These are phyloP conservation scores for Urocynchramus pylzowi DNA, from an alignment of 2,113 vertebrate species.

Conservation along the genomic window DNA sequence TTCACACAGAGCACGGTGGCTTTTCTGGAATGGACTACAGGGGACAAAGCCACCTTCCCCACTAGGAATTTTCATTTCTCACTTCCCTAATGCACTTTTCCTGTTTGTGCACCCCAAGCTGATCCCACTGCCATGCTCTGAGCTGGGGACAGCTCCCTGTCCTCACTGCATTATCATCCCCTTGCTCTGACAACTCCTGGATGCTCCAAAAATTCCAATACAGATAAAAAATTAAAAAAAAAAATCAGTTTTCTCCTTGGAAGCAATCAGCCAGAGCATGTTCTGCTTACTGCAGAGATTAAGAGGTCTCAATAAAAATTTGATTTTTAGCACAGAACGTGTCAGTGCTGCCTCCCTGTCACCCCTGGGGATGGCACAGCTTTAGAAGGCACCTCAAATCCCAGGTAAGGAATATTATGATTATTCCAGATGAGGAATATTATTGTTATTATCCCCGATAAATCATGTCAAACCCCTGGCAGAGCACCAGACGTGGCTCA, in stretches of 20 bases:
- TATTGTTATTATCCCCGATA: background rate
- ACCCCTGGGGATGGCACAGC: background rate
- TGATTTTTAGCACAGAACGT: background rate
- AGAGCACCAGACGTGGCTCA: background rate
- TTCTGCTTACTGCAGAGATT: conserved; percentile 12
- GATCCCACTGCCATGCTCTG: background rate
- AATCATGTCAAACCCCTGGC: background rate
- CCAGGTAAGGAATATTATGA: accelerated
- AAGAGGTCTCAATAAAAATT: background rate
- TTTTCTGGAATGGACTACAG: background rate
- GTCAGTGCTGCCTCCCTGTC: background rate
- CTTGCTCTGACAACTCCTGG: background rate
- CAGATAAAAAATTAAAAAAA: background rate
- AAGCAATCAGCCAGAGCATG: background rate
- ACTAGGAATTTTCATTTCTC: background rate
- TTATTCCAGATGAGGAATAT: background rate
- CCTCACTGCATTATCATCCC: background rate
- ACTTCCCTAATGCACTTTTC: background rate
- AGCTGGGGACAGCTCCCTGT: background rate
- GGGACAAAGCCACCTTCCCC: background rate
- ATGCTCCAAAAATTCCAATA: background rate
- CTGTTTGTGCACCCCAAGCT: background rate
- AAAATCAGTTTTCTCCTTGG: background rate
- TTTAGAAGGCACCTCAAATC: background rate
- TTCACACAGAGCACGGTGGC: accelerated